Percentiles rank a stretch among this genome's conserved stretches.
These are phyloP conservation scores for Operophtera brumata DNA, from an alignment of 2,888 invertebrate species.

Conservation along the genomic window DNA sequence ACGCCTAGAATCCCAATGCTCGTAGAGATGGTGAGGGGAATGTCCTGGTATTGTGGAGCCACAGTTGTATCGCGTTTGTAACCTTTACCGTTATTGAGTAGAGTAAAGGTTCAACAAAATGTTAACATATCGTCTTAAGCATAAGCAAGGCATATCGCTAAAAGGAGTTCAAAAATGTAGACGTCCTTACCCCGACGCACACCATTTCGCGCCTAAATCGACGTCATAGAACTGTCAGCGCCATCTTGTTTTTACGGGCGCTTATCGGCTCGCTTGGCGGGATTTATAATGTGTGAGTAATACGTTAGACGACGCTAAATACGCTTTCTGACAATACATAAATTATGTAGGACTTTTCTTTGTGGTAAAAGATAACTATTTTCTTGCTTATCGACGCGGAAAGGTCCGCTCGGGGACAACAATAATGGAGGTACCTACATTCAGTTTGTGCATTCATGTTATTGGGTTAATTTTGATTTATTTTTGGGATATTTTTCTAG, in stretches of 20 bases:
- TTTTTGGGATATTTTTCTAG: slow-evolving; percentile 16
- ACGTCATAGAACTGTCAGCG: slow-evolving; percentile 65
- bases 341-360: slow-evolving; percentile 62
- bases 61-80: too few relatives aligned
- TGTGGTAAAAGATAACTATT: slow-evolving; percentile 63
- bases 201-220: slow-evolving; percentile 59
- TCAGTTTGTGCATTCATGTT: slow-evolving; percentile 35
- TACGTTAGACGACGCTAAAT: slow-evolving; percentile 66
- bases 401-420: slow-evolving; percentile 58
- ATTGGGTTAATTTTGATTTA: slow-evolving; percentile 36
- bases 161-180: neutral
- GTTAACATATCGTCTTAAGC: too few relatives aligned
- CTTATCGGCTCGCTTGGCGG: slow-evolving; percentile 70
- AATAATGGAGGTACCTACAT: slow-evolving; percentile 41
- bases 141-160: neutral
- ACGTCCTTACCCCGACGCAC: slow-evolving; percentile 8
- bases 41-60: too few relatives aligned
- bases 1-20: too few relatives aligned
- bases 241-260: slow-evolving; percentile 64
- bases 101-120: too few relatives aligned
- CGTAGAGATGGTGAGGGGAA: too few relatives aligned
- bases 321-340: slow-evolving; percentile 74
- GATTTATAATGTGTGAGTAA: slow-evolving; percentile 80
- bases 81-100: too few relatives aligned
- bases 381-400: slow-evolving; percentile 69